These are phyloP conservation scores for Nomada ferruginata DNA, from an alignment of 2,888 invertebrate species.

Conservation along the genomic window DNA sequence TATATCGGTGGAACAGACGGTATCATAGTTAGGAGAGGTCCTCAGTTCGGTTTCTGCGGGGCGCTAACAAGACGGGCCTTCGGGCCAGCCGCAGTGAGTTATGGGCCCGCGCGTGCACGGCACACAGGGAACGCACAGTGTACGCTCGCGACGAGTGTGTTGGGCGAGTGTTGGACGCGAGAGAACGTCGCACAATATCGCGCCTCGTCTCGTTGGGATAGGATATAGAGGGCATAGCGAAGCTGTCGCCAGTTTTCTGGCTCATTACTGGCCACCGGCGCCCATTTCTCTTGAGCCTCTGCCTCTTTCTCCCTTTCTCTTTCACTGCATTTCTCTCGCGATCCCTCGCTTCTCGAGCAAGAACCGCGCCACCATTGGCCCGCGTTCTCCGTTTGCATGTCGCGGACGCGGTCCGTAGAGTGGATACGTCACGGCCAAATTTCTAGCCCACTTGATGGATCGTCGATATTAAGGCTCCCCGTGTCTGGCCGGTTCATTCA, in stretches of 20 bases:
- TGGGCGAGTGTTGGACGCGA: slow-evolving; percentile 31
- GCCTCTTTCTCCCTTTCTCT: background rate
- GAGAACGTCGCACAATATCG: slow-evolving; percentile 64
- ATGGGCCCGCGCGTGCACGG: slow-evolving; percentile 76
- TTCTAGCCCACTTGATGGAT: slow-evolving; percentile 42
- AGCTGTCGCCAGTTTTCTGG: slow-evolving; percentile 84
- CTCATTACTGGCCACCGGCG: slow-evolving; percentile 82
- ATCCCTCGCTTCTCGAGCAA: slow-evolving; percentile 8
- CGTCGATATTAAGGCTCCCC: slow-evolving; percentile 71
- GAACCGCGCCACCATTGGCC: slow-evolving; percentile 45
- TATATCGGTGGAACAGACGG: slow-evolving; percentile 69
- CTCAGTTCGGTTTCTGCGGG: slow-evolving; percentile 70
- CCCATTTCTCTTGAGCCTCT: slow-evolving; percentile 75
- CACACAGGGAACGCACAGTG: slow-evolving; percentile 40
- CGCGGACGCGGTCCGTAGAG: slow-evolving; percentile 2
- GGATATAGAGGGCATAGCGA: slow-evolving; percentile 77
- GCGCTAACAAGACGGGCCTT: slow-evolving; percentile 81
- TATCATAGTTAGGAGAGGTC: slow-evolving; percentile 75
- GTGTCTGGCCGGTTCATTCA: slow-evolving; percentile 3
- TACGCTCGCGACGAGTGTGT: slow-evolving; percentile 17
- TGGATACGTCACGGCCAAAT: slow-evolving; percentile 32
- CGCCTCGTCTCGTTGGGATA: slow-evolving; percentile 72
- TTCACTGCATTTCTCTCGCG: slow-evolving; percentile 13
- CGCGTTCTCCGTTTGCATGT: slow-evolving; percentile 36
- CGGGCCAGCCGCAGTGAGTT: slow-evolving; percentile 78